A percentile compares a stretch with the other conserved stretches of the same genome.
Conservation (phyloP, 2,888 invertebrate species). For the Tuta absoluta region DNA sequence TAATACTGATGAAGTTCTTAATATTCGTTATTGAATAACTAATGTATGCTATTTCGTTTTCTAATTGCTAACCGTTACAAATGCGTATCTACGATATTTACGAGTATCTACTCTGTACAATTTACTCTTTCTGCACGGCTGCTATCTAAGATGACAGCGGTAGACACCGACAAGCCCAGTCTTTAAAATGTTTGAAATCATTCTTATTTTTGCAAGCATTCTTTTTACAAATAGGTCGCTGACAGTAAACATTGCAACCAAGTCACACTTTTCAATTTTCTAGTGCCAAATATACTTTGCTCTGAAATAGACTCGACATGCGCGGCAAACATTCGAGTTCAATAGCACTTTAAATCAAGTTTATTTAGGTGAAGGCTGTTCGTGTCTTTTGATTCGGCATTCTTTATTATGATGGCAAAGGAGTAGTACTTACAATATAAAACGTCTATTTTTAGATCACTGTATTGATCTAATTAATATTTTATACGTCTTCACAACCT, state of each 20-base stretch:
- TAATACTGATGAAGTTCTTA: no score
- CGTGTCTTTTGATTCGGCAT: not conserved
- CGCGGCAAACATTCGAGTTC: slow-evolving; percentile 2
- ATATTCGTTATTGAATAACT: no score
- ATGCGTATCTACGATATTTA: no score
- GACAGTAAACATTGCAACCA: not conserved
- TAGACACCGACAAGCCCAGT: not conserved
- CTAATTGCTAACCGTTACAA: not conserved
- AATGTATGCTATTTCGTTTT: not conserved
- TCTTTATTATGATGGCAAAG: slow-evolving; percentile 2
- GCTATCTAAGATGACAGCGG: not conserved
- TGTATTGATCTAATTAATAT: no score
- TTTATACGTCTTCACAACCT: no score
- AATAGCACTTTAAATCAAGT: slow-evolving; percentile 20
- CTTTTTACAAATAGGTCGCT: not conserved
- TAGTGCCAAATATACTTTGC: slow-evolving; percentile 40
- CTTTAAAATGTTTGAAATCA: not conserved
- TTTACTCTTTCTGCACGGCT: not conserved
- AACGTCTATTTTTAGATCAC: no score
- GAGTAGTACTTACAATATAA: not conserved
- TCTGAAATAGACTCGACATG: not conserved
- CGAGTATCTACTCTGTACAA: not conserved
- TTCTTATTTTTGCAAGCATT: not conserved
- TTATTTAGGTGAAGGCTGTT: slow-evolving; percentile 15
- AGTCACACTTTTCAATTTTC: slow-evolving; percentile 30